phyloP scores from a whole-genome alignment of 2,113 vertebrate genomes.

The Pipra filicauda region DNA sequence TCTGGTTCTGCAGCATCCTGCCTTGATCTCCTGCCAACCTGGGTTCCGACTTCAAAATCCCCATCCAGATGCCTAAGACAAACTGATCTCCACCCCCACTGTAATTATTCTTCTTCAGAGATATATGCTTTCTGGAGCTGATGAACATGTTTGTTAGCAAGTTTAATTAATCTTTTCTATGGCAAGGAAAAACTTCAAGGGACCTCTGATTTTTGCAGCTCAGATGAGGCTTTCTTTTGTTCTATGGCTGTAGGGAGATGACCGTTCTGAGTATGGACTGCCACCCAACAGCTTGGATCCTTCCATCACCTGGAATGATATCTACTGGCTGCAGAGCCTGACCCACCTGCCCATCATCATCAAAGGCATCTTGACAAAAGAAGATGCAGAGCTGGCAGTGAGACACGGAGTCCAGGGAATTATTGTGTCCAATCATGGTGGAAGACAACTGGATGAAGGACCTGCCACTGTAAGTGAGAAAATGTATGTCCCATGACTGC shows the following conservation, averaged over 20 bases:
- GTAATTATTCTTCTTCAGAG: not conserved
- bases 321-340: constrained; percentile 86
- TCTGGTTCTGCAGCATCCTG: not conserved
- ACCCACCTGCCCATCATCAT: constrained; percentile 91
- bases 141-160: not conserved
- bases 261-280: constrained; percentile 65
- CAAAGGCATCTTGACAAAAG: constrained; percentile 95
- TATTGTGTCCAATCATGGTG: constrained; percentile 95
- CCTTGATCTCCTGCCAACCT: not conserved
- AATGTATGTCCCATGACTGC: not conserved
- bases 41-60: not conserved
- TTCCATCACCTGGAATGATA: constrained; percentile 89
- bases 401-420: constrained; percentile 88
- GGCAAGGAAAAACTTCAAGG: not conserved
- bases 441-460: constrained; percentile 91
- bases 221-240: not conserved
- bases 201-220: not conserved
- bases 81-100: not conserved
- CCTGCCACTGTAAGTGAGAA: constrained; percentile 82
- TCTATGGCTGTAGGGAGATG: constrained; percentile 65
- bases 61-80: not conserved
- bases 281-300: constrained; percentile 81
- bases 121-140: not conserved
- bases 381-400: constrained; percentile 92
- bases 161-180: not conserved